phyloP scores from a whole-genome alignment of 2,113 vertebrate species.

The Phylloscopus whistleri region DNA sequence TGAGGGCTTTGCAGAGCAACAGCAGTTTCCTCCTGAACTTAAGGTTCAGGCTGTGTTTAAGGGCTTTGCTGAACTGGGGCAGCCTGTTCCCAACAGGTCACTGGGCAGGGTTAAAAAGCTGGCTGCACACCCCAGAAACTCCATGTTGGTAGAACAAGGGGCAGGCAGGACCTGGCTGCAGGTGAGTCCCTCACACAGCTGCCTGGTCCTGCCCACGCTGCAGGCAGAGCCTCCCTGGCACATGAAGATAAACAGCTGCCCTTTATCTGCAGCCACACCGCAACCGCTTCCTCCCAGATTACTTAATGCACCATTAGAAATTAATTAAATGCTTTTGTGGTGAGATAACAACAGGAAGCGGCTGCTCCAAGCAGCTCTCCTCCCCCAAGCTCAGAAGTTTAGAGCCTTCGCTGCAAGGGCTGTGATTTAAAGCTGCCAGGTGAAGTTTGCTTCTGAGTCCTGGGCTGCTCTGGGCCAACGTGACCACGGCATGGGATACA shows the following conservation, averaged over 20 bases:
- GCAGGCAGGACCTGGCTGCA: background rate
- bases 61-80: background rate
- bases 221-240: background rate
- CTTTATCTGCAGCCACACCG: conserved; percentile 40
- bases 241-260: conserved; percentile 22
- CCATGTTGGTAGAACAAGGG: accelerated
- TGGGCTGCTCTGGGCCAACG: accelerated
- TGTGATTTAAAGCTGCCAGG: conserved; percentile 23
- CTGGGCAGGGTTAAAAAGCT: background rate
- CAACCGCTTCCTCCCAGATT: conserved; percentile 21
- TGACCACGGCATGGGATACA: background rate
- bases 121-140: background rate
- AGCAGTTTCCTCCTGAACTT: background rate
- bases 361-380: conserved; percentile 28
- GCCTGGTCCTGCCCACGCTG: background rate
- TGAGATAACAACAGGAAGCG: conserved; percentile 53
- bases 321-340: conserved; percentile 62
- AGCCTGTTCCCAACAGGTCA: background rate
- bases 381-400: background rate
- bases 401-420: background rate
- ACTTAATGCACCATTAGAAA: conserved; percentile 48
- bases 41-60: background rate
- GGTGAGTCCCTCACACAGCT: background rate
- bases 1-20: background rate
- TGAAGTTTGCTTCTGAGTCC: background rate